A percentile compares a stretch with the other conserved stretches of the same genome.
These are phyloP conservation scores for Hetaerina titia DNA, from an alignment of 2,888 invertebrate species.

Conservation along the genomic window DNA sequence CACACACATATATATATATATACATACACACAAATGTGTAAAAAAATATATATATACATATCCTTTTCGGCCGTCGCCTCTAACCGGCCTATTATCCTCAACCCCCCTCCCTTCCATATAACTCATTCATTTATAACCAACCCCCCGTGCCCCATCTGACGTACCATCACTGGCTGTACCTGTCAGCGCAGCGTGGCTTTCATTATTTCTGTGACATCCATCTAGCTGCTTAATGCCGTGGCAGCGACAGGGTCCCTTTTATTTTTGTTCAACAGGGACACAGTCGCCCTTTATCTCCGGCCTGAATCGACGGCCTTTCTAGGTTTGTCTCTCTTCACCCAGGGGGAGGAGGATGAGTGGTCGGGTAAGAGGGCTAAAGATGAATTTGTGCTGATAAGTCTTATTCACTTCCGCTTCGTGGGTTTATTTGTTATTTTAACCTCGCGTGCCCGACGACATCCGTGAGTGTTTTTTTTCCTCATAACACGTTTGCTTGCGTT, in stretches of 20 bases:
- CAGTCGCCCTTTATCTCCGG: background rate
- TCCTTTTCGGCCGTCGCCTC: background rate
- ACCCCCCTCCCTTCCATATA: background rate
- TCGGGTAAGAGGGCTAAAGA: background rate
- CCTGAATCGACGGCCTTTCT: background rate
- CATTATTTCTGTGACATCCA: slow-evolving; percentile 29
- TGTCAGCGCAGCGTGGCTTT: slow-evolving; percentile 1
- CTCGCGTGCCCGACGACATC: background rate
- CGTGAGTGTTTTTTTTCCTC: background rate
- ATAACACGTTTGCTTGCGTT: background rate
- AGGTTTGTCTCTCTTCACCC: background rate
- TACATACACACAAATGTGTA: no score
- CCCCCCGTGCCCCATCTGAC: background rate
- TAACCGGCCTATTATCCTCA: background rate
- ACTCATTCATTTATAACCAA: background rate
- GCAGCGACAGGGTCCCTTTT: background rate
- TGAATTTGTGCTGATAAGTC: background rate
- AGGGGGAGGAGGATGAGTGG: background rate
- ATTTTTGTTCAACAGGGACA: slow-evolving; percentile 2
- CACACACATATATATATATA: no score
- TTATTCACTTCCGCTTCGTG: background rate
- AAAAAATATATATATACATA: background rate
- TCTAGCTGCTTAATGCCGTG: slow-evolving; percentile 13
- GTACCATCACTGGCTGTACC: slow-evolving; percentile 4
- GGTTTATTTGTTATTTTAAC: background rate